Base-by-base conservation (phyloP, 2,888 invertebrate genomes). In the Acronicta leporina region DNA sequence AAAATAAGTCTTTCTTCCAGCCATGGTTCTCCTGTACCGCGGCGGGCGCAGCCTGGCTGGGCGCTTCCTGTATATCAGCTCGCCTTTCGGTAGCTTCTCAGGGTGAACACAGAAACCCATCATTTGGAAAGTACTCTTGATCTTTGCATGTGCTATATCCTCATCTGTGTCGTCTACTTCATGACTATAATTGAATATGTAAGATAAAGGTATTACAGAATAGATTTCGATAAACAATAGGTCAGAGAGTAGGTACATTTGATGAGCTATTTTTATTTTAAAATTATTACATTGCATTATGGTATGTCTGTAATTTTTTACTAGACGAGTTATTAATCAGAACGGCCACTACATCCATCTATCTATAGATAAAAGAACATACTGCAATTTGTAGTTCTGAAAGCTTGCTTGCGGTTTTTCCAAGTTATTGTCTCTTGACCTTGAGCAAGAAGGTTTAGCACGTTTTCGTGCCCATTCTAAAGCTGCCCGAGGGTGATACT, bases 11-110 rank as follows among this genome's bases (percentile, higher is more conserved):
- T 96, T 96, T 76, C 92, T 95, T 8, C 95, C 88, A 0, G 54
- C 69, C 1, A 77, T 79, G 43, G 83, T 84, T 51, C 86, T 88
- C 75, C 89, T 92, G 53, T 89, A 85, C 40, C 94, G 85, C 0
- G 92, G 92, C 0, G 94, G 91, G 14, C 95, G 90, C 66, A 96
- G 92, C 65, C 95, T 94, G 2, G 95, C 95, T 62, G 96, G 92
- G 27, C 95, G 95, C 85, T 96, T 96, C 58, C 95, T 95, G 80
- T 96, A 97, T 43, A 96, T 95, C 9, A 97, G 95, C 70, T 95
- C 94, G 0, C 96, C 97, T 73, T 89, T 90, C 0, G 92, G 90
- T 64, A 91, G 81, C 5, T 88, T 83, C 0, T 87, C 84, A 0
- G 86, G 55, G 9, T 89, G 81, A 38, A 94, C 61, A 35, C 83